Evolutionary conservation across 35 echinoderm and acorn worm genomes (phyloP), one percentile per base, ranked within the genome.

Genomic region (Anneissia japonica): DNA sequence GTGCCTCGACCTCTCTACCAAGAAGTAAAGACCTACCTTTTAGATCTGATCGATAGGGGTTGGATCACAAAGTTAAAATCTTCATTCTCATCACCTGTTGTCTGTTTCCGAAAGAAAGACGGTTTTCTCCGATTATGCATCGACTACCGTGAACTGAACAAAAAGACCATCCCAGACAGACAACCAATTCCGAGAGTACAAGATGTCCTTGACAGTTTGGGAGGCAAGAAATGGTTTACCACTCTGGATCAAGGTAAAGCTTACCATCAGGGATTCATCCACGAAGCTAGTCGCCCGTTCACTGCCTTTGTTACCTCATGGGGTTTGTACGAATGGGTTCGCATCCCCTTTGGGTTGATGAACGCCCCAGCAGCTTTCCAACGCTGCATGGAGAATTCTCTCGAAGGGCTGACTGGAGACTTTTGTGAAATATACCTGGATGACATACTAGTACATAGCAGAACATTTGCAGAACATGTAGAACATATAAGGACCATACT

Each of bases 271-370:
- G 88, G 92, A 19, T 94, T 76, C 30, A 91, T 91, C 16, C 31
- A 38, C 6, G 77, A 74, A 19, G 55, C 81, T 34, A 91, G 88
- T 74, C 26, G 81, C 79, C 3, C 19, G 2, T 64, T 90, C 37
- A 94, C 93, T 32, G 89, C 93, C 78, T 94, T 94, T 91, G 89
- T 91, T 0, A 94, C 93, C 0, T 89, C 84, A 19, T 94, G 84
- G 93, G 93, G 90, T 26, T 39, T 96, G 3, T 82, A 92, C 55
- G 93, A 94, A 31, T 94, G 88, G 89, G 72, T 82, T 0, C 19
- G 85, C 0, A 88, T 91, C 0, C 83, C 94, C 3, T 96, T 92
- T 87, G 93, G 93, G 4, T 77, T 95, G 19, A 84, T 74, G 0
- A 95, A 95, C 81, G 93, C 89, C 7, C 89, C 88, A 39, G 92